These are phyloP conservation scores for Calidris pugnax DNA, from an alignment of 2,113 vertebrate genomes.

Conservation along the genomic window DNA sequence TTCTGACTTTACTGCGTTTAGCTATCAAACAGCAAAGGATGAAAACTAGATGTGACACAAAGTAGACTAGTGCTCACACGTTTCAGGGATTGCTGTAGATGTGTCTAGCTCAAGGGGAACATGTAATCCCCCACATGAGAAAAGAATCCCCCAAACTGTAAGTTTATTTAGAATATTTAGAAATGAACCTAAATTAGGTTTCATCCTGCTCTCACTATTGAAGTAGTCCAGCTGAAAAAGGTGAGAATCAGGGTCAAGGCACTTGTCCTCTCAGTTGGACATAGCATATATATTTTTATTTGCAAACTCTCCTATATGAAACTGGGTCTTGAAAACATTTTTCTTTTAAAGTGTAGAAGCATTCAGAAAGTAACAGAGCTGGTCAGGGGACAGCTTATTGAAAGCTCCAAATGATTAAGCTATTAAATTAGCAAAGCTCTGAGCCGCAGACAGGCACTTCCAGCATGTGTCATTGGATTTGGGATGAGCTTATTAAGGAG, in stretches of 20 bases:
- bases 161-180: not conserved
- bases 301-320: not conserved
- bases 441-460: slow-evolving; percentile 12
- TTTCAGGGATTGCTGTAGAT: not conserved
- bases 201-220: not conserved
- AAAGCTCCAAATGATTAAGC: slow-evolving; percentile 23
- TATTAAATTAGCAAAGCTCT: slow-evolving; percentile 28
- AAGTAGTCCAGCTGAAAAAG: not conserved
- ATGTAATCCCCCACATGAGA: not conserved
- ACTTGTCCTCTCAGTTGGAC: not conserved
- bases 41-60: slow-evolving; percentile 18
- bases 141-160: not conserved
- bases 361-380: not conserved
- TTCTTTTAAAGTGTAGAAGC: not conserved
- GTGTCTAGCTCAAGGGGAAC: not conserved
- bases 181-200: not conserved
- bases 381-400: not conserved
- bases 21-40: not conserved
- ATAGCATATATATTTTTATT: not conserved
- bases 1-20: not conserved
- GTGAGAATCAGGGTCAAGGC: not conserved
- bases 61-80: not conserved
- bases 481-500: slow-evolving; percentile 34
- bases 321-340: not conserved
- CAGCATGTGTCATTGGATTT: slow-evolving; percentile 33